phyloP scores from a whole-genome alignment of 2,888 invertebrate genomes.

The Tetheella fluctuosa region DNA sequence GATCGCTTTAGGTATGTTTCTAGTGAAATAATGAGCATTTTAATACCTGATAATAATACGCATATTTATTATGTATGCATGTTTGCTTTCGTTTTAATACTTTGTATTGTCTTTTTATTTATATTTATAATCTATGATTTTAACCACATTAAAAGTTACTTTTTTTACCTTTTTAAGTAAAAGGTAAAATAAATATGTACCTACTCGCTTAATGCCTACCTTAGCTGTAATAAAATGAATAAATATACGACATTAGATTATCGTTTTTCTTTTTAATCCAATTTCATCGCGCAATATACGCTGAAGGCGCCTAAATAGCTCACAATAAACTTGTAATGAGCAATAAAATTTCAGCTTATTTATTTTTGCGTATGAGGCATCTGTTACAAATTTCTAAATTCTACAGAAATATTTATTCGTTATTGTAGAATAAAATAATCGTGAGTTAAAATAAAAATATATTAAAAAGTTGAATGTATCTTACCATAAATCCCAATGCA shows the following conservation, averaged over 20 bases:
- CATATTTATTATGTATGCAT: too few species aligned
- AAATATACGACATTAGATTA: not conserved
- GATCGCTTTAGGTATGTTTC: too few species aligned
- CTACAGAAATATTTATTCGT: not conserved
- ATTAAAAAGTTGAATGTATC: constrained; percentile 26
- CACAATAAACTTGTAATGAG: constrained; percentile 2
- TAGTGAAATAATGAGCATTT: too few species aligned
- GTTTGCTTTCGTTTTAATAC: too few species aligned
- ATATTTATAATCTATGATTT: too few species aligned
- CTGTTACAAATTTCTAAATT: not conserved
- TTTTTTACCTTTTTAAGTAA: too few species aligned
- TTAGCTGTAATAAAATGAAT: not conserved
- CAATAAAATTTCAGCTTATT: not conserved
- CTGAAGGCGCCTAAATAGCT: not conserved
- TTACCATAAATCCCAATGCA: constrained; percentile 70
- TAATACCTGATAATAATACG: too few species aligned
- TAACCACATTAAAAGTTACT: too few species aligned
- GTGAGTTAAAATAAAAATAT: not conserved
- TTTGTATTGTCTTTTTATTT: too few species aligned
- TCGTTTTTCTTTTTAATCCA: constrained; percentile 4
- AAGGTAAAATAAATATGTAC: not conserved
- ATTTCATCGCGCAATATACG: not conserved
- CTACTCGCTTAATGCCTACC: not conserved
- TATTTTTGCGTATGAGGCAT: not conserved
- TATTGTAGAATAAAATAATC: not conserved